Percentiles rank a stretch among this genome's conserved stretches.
Conservation (phyloP, 2,888 invertebrate genomes). For the Heliconius aoede region DNA sequence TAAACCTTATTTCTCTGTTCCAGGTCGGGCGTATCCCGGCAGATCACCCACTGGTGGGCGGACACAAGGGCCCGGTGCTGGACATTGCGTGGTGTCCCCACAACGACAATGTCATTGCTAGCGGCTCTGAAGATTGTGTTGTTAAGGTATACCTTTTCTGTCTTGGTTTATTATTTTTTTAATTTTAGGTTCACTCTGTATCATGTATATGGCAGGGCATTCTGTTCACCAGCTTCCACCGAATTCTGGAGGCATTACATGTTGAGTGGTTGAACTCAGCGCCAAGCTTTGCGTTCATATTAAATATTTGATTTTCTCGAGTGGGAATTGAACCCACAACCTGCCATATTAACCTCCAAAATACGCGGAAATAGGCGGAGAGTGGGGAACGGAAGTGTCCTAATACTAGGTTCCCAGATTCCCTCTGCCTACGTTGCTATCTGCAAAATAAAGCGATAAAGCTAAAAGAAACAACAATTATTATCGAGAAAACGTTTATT, state of each 20-base stretch:
- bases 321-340: not conserved
- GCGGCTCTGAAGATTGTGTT: slow-evolving; percentile 98
- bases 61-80: slow-evolving; percentile 97
- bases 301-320: not conserved
- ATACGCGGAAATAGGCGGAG: too few species aligned
- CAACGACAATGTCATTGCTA: slow-evolving; percentile 98
- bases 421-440: too few species aligned
- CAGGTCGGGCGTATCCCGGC: slow-evolving; percentile 97
- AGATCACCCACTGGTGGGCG: slow-evolving; percentile 96
- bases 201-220: not conserved
- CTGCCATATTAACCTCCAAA: too few species aligned
- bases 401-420: too few species aligned
- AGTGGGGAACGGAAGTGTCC: too few species aligned
- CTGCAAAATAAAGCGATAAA: too few species aligned
- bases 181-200: not conserved
- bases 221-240: too few species aligned
- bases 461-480: not conserved
- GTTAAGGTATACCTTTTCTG: slow-evolving; percentile 86
- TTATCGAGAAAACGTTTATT: not conserved
- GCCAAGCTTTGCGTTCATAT: not conserved
- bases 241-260: too few species aligned
- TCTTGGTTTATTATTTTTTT: not conserved
- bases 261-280: too few species aligned
- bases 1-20: not conserved
- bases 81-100: slow-evolving; percentile 99